phyloP scores from a whole-genome alignment of 2,113 vertebrate species.

The Chrysemys picta region DNA sequence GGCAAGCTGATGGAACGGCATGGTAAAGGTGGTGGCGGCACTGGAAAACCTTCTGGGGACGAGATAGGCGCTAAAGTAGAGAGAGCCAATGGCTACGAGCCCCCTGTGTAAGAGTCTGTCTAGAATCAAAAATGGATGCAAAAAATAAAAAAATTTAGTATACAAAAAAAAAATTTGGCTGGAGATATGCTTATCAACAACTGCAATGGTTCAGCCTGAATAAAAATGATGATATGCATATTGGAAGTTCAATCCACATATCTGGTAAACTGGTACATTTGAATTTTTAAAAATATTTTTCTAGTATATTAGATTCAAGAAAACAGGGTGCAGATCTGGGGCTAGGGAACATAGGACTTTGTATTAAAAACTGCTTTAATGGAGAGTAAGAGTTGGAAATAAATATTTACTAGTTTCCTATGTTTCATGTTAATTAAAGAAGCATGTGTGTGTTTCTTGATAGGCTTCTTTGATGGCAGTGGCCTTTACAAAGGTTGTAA shows the following conservation, averaged over 20 bases:
- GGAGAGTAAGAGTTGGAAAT: background rate
- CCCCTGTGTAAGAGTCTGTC: constrained; percentile 97
- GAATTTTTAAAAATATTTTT: background rate
- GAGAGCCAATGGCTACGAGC: constrained; percentile 97
- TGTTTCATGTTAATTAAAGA: constrained; percentile 28
- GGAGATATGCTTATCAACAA: background rate
- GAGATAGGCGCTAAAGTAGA: constrained; percentile 97
- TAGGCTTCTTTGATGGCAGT: background rate
- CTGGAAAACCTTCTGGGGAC: constrained; percentile 90
- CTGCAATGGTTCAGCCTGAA: background rate
- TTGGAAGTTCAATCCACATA: background rate
- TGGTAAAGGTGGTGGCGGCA: constrained; percentile 81
- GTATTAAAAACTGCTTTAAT: constrained; percentile 1
- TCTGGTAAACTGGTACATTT: fast-evolving
- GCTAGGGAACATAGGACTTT: background rate
- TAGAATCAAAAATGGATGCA: constrained; percentile 80
- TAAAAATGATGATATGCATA: background rate
- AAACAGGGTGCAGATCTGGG: background rate
- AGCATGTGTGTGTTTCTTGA: background rate
- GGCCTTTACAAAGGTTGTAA: constrained; percentile 30
- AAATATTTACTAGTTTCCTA: background rate
- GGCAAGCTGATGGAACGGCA: constrained; percentile 99
- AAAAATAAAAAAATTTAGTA: constrained; percentile 79
- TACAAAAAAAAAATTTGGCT: background rate
- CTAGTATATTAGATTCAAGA: background rate